Base-by-base conservation (phyloP, 2,113 vertebrate species). In the Phocoena sinus region DNA sequence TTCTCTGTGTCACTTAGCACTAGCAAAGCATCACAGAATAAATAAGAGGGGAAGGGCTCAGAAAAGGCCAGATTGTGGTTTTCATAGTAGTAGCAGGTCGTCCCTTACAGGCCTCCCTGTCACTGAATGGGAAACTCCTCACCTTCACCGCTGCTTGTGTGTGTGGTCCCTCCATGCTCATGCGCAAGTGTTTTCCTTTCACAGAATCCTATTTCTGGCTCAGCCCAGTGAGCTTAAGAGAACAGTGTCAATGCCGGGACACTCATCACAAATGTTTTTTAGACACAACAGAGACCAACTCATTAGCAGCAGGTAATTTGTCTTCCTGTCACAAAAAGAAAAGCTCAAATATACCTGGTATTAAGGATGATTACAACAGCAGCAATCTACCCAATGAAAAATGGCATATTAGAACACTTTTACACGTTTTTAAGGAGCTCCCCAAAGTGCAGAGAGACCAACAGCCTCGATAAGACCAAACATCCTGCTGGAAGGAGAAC, bases 1-100 rank as follows among this genome's bases (percentile, higher is more conserved):
- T 60, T 91, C 87, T 96, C 68, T 38, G 1, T 71, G 74, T 92
- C 92, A 96, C 79, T 94, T 80, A 88, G 91, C n/a, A 65, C 67
- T 65, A 86, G 94, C 95, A 97, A 89, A 95, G 73, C 86, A 70
- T 63, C 36, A 44, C 71, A 74, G 56, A 85, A 85, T 13, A 89
- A 94, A 58, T 15, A 33, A 36, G 47, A 85, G 73, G 82, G 62
- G 60, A 67, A 36, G 56, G 73, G 63, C 65, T 77, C 44, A 31
- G 53, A 23, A 62, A 68, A 68, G 14, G 86, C 60, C 79, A 31
- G 63, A 8, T 0, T 41, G 31, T 70, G 56, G 77, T 58, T 76
- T 74, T 50, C 56, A 15, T 1, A 20, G 73, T 4, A 63, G 68
- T 8, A n/a, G 20, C 81, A 60, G 70, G 28, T 14, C 14, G 1